A percentile compares a stretch with the other conserved stretches of the same genome.
Evolutionary conservation across 2,113 vertebrate genomes (phyloP).

Genomic region (Myotis lucifugus): DNA sequence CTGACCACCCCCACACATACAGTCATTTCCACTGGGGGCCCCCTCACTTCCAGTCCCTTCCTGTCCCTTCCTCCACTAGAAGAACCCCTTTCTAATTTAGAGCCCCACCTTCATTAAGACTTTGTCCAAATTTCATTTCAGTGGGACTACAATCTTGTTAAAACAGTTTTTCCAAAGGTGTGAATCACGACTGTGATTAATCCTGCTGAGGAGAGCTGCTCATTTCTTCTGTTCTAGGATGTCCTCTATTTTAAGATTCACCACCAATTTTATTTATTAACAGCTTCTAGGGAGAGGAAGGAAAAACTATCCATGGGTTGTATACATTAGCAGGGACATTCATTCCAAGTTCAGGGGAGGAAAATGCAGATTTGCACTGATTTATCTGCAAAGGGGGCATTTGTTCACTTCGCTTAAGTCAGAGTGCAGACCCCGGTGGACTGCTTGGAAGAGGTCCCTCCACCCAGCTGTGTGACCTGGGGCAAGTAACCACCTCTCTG

Average conservation of each 20-base stretch:
- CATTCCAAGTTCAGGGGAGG: neutral
- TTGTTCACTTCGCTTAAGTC: neutral
- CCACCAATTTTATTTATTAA: neutral
- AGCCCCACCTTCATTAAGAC: neutral
- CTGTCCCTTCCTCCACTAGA: neutral
- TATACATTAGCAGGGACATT: neutral
- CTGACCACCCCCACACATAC: accelerated
- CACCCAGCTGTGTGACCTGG: neutral
- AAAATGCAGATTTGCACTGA: neutral
- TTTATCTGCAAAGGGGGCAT: neutral
- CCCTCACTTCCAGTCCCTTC: too few species aligned
- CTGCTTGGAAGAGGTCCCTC: neutral
- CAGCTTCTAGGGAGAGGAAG: neutral
- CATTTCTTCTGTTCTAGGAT: neutral
- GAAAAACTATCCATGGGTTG: neutral
- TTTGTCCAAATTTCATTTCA: neutral
- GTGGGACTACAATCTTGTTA: neutral
- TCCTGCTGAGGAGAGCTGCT: neutral
- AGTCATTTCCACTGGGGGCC: too few species aligned
- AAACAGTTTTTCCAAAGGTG: neutral
- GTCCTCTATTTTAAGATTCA: neutral
- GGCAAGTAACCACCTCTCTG: neutral
- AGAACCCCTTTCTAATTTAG: neutral
- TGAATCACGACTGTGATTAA: neutral
- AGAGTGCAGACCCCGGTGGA: neutral